These are phyloP conservation scores for Haliclona indistincta DNA, from an alignment of 37 sponge, comb jelly and placozoan species.

Conservation along the genomic window DNA sequence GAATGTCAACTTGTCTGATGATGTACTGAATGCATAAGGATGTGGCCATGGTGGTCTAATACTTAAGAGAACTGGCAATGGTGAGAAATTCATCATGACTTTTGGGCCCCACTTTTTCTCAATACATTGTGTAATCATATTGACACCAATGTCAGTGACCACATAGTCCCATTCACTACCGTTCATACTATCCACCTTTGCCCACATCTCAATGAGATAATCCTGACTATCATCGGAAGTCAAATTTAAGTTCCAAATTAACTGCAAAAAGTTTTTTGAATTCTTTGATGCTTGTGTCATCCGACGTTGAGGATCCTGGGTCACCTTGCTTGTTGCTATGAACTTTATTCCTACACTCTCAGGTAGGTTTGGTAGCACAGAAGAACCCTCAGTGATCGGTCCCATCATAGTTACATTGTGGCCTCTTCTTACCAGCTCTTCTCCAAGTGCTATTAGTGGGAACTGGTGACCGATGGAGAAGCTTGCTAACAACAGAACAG, in stretches of 20 bases:
- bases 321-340: neutral
- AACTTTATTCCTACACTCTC: neutral
- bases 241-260: neutral
- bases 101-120: neutral
- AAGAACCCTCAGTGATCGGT: neutral
- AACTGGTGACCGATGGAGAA: neutral
- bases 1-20: neutral
- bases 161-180: conserved; percentile 14
- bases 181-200: neutral
- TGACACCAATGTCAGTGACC: neutral
- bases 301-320: neutral
- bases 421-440: conserved; percentile 15
- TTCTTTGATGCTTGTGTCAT: neutral
- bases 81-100: conserved; percentile 6
- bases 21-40: neutral
- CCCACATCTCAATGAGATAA: neutral
- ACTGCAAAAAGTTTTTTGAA: neutral
- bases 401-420: neutral
- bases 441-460: conserved; percentile 13
- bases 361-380: neutral
- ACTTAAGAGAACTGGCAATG: too few species aligned
- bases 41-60: neutral
- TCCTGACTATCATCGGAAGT: neutral
- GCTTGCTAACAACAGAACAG: conserved; percentile 1
- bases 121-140: neutral